phyloP scores from a whole-genome alignment of 1,140 invertebrate species.

The Eupeodes corollae region DNA sequence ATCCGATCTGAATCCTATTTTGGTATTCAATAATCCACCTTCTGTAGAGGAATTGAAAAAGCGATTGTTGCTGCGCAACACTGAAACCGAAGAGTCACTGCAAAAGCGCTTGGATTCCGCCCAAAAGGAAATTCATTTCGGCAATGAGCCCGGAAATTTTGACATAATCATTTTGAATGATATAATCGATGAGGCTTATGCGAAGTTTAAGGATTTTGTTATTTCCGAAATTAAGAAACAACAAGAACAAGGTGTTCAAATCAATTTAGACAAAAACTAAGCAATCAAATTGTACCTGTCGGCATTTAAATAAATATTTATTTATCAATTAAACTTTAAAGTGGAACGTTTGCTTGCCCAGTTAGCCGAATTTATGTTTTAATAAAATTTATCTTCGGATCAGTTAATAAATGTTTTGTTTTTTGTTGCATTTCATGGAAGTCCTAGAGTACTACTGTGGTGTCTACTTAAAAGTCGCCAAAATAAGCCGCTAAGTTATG shows the following conservation, averaged over 20 bases:
- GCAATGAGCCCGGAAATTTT: conserved; percentile 73
- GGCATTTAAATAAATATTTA: too few relatives aligned
- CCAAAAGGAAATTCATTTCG: conserved; percentile 70
- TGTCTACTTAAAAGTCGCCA: too few relatives aligned
- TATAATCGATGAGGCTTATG: conserved; percentile 77
- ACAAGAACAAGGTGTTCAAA: conserved; percentile 11
- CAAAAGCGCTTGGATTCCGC: conserved; percentile 62
- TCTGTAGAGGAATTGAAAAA: conserved; percentile 67
- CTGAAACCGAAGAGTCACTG: conserved; percentile 82
- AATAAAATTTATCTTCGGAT: too few relatives aligned
- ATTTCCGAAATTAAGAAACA: conserved; percentile 42
- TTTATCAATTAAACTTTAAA: too few relatives aligned
- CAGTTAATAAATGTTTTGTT: too few relatives aligned
- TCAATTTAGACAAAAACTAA: too few relatives aligned
- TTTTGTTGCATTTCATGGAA: too few relatives aligned
- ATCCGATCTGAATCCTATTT: conserved; percentile 69
- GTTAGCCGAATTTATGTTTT: too few relatives aligned
- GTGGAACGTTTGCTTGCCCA: too few relatives aligned
- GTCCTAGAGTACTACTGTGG: too few relatives aligned
- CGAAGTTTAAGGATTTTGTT: conserved; percentile 62
- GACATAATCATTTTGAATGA: conserved; percentile 88
- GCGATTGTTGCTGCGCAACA: conserved; percentile 64
- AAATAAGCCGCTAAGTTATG: too few relatives aligned
- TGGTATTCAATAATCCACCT: conserved; percentile 91
- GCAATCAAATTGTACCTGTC: too few relatives aligned